Percentiles rank a stretch among this genome's conserved stretches.
These are phyloP conservation scores for Aythya baeri DNA, from an alignment of 2,113 vertebrate species.

Conservation along the genomic window DNA sequence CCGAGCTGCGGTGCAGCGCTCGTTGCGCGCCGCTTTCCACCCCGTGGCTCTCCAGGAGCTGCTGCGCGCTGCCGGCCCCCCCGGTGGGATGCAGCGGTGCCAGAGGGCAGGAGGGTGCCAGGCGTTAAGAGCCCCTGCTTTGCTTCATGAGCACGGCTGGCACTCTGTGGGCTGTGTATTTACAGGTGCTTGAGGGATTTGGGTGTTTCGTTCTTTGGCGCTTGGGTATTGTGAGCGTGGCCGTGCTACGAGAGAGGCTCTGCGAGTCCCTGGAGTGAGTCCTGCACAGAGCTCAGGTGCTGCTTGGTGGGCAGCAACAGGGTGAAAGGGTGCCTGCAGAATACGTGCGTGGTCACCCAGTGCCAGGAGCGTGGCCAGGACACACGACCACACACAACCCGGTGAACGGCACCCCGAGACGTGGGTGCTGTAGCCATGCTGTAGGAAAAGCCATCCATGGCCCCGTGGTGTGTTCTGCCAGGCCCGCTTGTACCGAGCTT, in stretches of 20 bases:
- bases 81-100: background rate
- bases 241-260: background rate
- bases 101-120: no score
- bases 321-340: background rate
- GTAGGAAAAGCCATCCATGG: background rate
- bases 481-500: background rate
- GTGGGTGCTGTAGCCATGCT: background rate
- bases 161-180: background rate
- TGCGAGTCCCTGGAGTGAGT: background rate
- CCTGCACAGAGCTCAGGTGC: rapidly evolving
- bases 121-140: background rate
- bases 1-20: background rate
- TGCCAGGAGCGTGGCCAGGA: background rate
- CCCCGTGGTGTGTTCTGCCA: background rate
- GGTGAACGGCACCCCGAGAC: background rate
- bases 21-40: no score
- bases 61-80: background rate
- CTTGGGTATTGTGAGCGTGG: rapidly evolving
- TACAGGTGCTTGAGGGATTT: background rate
- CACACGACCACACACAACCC: rapidly evolving
- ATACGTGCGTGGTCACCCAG: background rate
- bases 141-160: background rate
- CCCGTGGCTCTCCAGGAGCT: background rate
- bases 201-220: background rate
- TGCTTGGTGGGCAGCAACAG: background rate